phyloP scores from a whole-genome alignment of 2,797 vertebrate genomes.

The Phrynocephalus guinanensis region DNA sequence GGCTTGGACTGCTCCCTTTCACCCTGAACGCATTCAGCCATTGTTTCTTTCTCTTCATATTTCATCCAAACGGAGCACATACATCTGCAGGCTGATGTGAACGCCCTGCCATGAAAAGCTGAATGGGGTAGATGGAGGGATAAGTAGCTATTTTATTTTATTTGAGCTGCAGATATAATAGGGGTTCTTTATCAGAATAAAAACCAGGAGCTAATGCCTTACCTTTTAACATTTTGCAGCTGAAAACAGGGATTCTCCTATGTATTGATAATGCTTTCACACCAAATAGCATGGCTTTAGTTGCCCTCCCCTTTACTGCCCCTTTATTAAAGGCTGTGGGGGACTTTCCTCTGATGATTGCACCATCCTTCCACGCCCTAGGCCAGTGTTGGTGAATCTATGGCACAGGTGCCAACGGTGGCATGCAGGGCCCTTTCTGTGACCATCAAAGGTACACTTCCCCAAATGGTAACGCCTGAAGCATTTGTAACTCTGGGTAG shows the following conservation, averaged over 20 bases:
- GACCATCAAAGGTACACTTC: no score
- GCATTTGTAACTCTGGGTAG: no score
- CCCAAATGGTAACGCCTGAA: no score
- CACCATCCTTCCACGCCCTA: no score
- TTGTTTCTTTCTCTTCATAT: slow-evolving; percentile 36
- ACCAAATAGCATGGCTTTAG: neutral
- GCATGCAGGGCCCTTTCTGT: no score
- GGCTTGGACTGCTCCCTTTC: slow-evolving; percentile 52
- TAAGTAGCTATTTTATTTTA: slow-evolving; percentile 29
- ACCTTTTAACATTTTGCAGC: slow-evolving; percentile 14
- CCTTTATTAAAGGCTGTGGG: neutral
- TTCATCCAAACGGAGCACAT: neutral
- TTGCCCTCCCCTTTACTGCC: no score
- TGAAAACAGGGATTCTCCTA: neutral
- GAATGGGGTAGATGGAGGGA: neutral
- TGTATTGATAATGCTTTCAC: neutral
- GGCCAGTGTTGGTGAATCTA: no score
- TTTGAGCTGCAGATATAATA: neutral
- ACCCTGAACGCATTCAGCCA: slow-evolving; percentile 25
- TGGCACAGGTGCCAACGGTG: no score
- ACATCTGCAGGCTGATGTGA: neutral
- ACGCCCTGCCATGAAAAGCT: slow-evolving; percentile 16
- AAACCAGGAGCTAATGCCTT: neutral
- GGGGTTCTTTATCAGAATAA: slow-evolving; percentile 18
- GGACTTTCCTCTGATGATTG: neutral